These are phyloP conservation scores for Lophura nycthemera DNA, from an alignment of 2,113 vertebrate species.

Conservation along the genomic window DNA sequence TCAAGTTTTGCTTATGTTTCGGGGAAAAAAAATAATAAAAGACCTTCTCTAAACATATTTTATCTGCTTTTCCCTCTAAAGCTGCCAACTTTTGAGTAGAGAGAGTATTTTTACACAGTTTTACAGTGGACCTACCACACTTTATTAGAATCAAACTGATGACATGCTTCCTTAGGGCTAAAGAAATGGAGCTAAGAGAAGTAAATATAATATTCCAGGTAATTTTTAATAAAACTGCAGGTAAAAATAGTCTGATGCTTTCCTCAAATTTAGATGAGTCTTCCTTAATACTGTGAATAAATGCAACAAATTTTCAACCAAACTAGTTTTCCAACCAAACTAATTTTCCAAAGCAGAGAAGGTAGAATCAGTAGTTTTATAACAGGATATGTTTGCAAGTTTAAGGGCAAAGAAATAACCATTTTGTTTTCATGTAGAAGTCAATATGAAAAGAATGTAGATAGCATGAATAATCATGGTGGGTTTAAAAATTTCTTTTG, in stretches of 20 bases:
- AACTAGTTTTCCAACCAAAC: conserved; percentile 13
- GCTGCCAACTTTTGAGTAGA: conserved; percentile 53
- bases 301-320: conserved; percentile 27
- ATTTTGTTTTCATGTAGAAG: background rate
- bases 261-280: conserved; percentile 31
- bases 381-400: background rate
- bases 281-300: conserved; percentile 16
- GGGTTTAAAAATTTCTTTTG: background rate
- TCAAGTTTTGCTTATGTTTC: conserved; percentile 40
- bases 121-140: conserved; percentile 57
- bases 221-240: conserved; percentile 64
- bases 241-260: background rate
- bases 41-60: conserved; percentile 33
- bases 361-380: background rate
- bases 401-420: background rate
- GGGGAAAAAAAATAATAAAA: background rate
- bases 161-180: conserved; percentile 49
- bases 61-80: conserved; percentile 44
- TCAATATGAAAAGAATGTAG: background rate
- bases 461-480: background rate
- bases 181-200: conserved; percentile 59
- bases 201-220: conserved; percentile 68
- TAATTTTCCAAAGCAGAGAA: conserved; percentile 8
- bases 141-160: conserved; percentile 67
- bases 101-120: conserved; percentile 60